Evolutionary conservation across 2,113 vertebrate genomes (phyloP).

Genomic region (Labeo catla): DNA sequence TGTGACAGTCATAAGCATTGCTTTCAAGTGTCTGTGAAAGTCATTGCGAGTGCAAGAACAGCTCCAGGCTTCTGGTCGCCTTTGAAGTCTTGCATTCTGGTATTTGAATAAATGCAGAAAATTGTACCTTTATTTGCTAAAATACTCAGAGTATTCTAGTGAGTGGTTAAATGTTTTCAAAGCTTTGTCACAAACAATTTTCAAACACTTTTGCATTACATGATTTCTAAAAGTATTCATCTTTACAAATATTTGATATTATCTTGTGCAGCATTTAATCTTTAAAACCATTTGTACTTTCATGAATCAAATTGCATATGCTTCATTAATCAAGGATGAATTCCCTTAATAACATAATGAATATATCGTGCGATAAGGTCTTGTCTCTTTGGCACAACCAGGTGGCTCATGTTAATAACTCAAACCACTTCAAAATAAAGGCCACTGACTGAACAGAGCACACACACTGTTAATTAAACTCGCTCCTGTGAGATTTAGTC

Average conservation of each 20-base stretch:
- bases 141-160: neutral
- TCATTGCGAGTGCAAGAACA: neutral
- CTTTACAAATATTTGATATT: neutral
- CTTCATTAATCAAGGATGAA: neutral
- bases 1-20: neutral
- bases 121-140: neutral
- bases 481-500: conserved; percentile 1
- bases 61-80: conserved; percentile 2
- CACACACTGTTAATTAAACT: neutral
- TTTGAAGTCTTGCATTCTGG: conserved; percentile 24
- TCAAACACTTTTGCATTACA: neutral
- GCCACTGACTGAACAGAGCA: neutral
- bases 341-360: conserved; percentile 15
- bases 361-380: neutral
- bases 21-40: conserved; percentile 25
- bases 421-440: conserved; percentile 5
- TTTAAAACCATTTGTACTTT: conserved; percentile 5
- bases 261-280: neutral
- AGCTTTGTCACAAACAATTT: neutral
- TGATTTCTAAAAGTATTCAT: neutral
- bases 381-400: neutral
- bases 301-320: neutral
- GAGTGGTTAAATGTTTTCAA: neutral
- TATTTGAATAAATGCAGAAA: neutral
- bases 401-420: neutral